Evolutionary conservation across 1,140 invertebrate genomes (phyloP), one percentile per base, ranked within the genome.

Genomic region (Microplitis mediator): DNA sequence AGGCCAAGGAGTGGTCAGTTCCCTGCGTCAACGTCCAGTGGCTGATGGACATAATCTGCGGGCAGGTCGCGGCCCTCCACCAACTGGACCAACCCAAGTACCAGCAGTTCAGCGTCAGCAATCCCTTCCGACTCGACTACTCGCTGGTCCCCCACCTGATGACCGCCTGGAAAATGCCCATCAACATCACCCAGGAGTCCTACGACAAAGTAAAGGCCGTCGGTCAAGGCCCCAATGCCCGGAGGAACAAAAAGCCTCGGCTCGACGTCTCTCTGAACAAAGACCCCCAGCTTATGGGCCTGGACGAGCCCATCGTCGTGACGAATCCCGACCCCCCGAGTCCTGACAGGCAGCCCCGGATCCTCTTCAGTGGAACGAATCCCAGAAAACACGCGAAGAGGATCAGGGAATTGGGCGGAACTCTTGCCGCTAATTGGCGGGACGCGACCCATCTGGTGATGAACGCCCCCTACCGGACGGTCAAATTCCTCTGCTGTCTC

Each of bases 21-120:
- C 93, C 94, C 13, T 91, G 96, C 3, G 96, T 99, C 0, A 98
- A 97, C 85, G 92, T 94, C 5, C 92, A 95, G 73, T 99, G 97
- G 97, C 86, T 99, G 56, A 96, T 94, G 68, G 97, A 99, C 84
- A 90, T 99, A 51, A 89, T 98, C 75, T 92, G 98, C 72, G 97
- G 97, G 1, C 94, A 97, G 82, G 91, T 93, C 82, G 93, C 90
- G 76, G 93, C 93, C 4, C 86, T 97, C 0, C 92, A 94, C 80
- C 94, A 92, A 87, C 92, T 90, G 65, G 94, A 95, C 76, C 93
- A 91, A 80, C 91, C 91, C 0, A 95, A 95, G 79, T 98, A 97
- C 83, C 95, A 97, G 78, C 94, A 96, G 75, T 97, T 95, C 80
- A 93, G 91, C 76, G 80, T 93, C 16, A 90, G 90, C 1, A 90